Base-by-base conservation (phyloP, 2,888 invertebrate species). In the Fabriciana adippe region DNA sequence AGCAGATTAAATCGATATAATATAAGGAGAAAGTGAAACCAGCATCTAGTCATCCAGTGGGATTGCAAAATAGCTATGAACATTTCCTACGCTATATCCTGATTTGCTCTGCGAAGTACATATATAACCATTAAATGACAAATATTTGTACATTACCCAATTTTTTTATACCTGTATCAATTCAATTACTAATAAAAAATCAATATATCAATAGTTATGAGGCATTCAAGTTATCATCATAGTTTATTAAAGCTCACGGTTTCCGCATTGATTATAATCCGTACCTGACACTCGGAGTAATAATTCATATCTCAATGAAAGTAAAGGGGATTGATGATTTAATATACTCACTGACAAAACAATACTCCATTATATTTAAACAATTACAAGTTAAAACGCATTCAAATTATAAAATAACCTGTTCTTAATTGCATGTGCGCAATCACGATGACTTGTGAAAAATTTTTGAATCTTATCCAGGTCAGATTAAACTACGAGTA, bases 11-110 rank as follows among this genome's bases (percentile, higher is more conserved):
- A 74, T 72, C 74, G 73, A 75, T 74, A 76, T 54, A 57, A 60
- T 72, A 72, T 35, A 72, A 73, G 77, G 76, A 74, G 79, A 78
- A 79, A 78, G 78, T 75, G 48, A 55, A 51, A 55, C 11, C 55
- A 45, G 57, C 70, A 68, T 73, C 75, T 75, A 72, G 60, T 64
- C 70, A 68, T 73, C 75, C 75, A 72, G 60, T 64, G 68, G 74
- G 75, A 75, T 76, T 76, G 72, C 72, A 67, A 74, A 69, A 73
- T 70, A 64, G 70, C 68, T 64, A 59, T 64, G 26, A 68, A 71
- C 55, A 66, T 67, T 75, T 74, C 74, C 75, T 74, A 71, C 63
- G 56, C 55, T 51, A 64, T 69, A 57, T 66, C 67, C 70, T 41
- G 48, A 66, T 26, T 41, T 26, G 15, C 45, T 63, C n/a, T 13